These are phyloP conservation scores for Chrysotoxum bicinctum DNA, from an alignment of 2,888 invertebrate genomes.

Conservation along the genomic window DNA sequence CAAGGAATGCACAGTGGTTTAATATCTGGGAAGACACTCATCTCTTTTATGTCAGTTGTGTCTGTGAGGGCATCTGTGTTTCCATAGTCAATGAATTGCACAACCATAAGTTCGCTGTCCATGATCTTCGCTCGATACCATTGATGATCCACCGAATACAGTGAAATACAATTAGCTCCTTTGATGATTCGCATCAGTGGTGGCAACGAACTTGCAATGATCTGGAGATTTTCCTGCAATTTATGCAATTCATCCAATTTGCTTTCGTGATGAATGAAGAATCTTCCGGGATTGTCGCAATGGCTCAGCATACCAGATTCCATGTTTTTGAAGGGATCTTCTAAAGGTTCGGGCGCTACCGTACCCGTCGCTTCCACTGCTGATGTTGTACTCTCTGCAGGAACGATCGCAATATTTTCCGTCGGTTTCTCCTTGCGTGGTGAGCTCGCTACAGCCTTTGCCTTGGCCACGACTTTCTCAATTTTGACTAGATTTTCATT, in stretches of 20 bases:
- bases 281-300: conserved; percentile 88
- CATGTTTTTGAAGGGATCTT: conserved; percentile 78
- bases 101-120: conserved; percentile 89
- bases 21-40: conserved; percentile 82
- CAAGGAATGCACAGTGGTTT: conserved; percentile 85
- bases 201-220: conserved; percentile 82
- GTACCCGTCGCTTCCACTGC: neutral
- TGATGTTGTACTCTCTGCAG: neutral
- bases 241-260: conserved; percentile 84
- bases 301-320: conserved; percentile 85
- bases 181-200: conserved; percentile 83
- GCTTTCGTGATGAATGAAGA: conserved; percentile 87
- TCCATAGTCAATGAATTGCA: conserved; percentile 90
- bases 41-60: conserved; percentile 84
- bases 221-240: conserved; percentile 86
- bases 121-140: conserved; percentile 97
- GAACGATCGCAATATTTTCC: conserved; percentile 28
- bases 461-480: conserved; percentile 18
- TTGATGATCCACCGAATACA: conserved; percentile 89
- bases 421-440: conserved; percentile 73
- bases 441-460: conserved; percentile 44
- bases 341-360: conserved; percentile 66
- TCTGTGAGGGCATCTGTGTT: conserved; percentile 89
- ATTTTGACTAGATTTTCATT: conserved; percentile 34
- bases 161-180: conserved; percentile 87